Evolutionary conservation across 2,888 invertebrate species (phyloP), one percentile per base, ranked within the genome.

Genomic region (Sialis fuliginosa): DNA sequence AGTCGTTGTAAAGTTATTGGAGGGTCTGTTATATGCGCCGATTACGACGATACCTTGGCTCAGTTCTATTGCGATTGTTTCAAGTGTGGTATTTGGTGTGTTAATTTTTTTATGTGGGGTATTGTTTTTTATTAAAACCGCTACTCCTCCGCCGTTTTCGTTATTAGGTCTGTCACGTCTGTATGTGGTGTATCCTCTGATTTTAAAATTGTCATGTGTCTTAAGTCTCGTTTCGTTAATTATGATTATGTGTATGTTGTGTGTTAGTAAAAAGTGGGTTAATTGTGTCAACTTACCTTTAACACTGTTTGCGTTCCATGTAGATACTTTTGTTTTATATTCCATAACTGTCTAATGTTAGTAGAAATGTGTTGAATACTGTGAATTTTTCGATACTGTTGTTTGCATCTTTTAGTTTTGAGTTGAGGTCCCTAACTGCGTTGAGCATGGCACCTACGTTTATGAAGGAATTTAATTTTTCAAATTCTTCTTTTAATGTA

Each of bases 161-260:
- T 22, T 22, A 22, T 22, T 4, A 8, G 42, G 33, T 40, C 44
- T 51, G 40, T 55, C 54, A 40, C 48, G 44, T 45, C 54, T 52
- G 8, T 54, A 47, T 42, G 43, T 48, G n/a, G 35, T 51, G 12
- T 52, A 54, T 5, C 54, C 51, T 43, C 39, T 52, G 10, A 55
- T 22, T 22, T 22, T 22, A 22, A 22, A 22, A 22, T 22, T 22
- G 22, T 22, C 22, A 22, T 22, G 4, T 22, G 22, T 22, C 22
- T 22, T 22, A 22, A 22, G 22, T 22, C 22, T 22, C 22, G 22
- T 22, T 22, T 55, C 51, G 41, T 49, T 52, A 9, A 54, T 33
- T 44, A 51, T 8, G 9, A 39, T 10, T 9, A 39, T 10, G 40
- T 39, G 10, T 12, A 39, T 10, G 12, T 39, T 7, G 3, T 39